phyloP scores from a whole-genome alignment of 2,797 vertebrate genomes.

The Telmatherina bonti region DNA sequence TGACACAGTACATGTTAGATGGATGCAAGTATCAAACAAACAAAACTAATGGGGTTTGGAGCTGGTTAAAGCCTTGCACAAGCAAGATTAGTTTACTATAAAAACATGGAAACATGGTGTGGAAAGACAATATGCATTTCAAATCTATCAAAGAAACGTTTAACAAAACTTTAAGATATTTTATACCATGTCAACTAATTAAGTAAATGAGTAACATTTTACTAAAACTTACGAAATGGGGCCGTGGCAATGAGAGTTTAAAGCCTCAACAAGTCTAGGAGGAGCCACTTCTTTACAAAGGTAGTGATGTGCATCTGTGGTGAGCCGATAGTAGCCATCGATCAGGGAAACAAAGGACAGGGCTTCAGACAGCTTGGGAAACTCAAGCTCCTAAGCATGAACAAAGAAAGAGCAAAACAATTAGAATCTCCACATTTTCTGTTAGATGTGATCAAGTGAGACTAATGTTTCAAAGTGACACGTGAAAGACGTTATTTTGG shows the following conservation, averaged over 20 bases:
- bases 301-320: slow-evolving; percentile 95
- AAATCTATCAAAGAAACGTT: too few relatives aligned
- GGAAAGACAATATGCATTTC: too few relatives aligned
- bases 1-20: background rate
- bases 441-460: slow-evolving; percentile 2
- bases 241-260: slow-evolving; percentile 92
- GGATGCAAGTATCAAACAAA: background rate
- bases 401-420: background rate
- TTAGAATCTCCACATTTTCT: background rate
- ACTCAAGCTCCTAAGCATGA: slow-evolving; percentile 90
- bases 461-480: background rate
- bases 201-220: background rate
- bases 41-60: too few relatives aligned
- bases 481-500: background rate
- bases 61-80: too few relatives aligned
- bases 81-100: too few relatives aligned
- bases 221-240: slow-evolving; percentile 91
- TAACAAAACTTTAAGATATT: too few relatives aligned
- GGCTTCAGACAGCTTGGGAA: slow-evolving; percentile 89
- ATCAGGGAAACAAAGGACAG: slow-evolving; percentile 95
- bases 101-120: too few relatives aligned
- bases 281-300: slow-evolving; percentile 97
- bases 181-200: too few relatives aligned
- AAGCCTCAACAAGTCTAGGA: slow-evolving; percentile 90
- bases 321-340: slow-evolving; percentile 97